phyloP scores from a whole-genome alignment of 2,113 vertebrate genomes.

The Panurus biarmicus region DNA sequence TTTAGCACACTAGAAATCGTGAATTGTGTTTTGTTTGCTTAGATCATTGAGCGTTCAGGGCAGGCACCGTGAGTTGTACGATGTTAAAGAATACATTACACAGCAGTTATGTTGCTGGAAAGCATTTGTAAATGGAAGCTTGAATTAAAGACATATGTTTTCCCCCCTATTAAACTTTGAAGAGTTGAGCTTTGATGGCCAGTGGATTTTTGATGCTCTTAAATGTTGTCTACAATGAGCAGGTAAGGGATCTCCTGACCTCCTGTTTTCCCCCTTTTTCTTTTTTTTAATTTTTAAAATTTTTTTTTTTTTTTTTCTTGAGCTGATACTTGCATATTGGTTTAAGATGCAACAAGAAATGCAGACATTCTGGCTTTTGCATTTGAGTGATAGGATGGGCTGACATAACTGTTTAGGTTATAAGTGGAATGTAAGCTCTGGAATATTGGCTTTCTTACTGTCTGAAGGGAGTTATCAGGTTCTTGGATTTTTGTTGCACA shows the following conservation, averaged over 20 bases:
- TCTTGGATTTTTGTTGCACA: conserved; percentile 50
- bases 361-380: background rate
- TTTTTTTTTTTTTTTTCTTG: background rate
- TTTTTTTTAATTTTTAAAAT: too few relatives aligned
- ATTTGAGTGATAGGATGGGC: background rate
- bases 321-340: background rate
- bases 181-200: background rate
- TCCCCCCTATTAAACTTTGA: background rate
- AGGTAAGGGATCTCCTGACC: background rate
- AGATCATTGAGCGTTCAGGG: background rate
- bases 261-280: background rate
- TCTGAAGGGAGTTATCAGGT: conserved; percentile 29
- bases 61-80: accelerated
- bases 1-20: background rate
- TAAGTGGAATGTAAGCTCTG: background rate
- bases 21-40: background rate
- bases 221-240: background rate
- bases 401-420: background rate
- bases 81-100: background rate
- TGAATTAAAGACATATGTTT: background rate
- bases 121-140: background rate
- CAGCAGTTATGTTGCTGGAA: background rate
- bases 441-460: background rate
- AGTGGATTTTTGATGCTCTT: background rate
- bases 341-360: background rate